Conservation (phyloP, 2,113 vertebrate genomes). For the Electrona antarctica region DNA sequence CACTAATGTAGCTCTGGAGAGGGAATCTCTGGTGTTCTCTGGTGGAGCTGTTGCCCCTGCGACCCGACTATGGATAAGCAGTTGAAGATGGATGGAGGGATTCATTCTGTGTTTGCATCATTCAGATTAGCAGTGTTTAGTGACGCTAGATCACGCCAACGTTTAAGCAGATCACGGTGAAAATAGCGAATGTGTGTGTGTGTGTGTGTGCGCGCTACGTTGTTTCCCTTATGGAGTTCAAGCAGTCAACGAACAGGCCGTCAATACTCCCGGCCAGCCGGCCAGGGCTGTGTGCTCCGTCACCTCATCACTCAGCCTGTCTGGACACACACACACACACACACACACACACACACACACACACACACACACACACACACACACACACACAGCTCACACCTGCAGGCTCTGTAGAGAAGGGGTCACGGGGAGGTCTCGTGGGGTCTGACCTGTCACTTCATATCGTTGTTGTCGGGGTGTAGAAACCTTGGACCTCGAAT, state of each 20-base stretch:
- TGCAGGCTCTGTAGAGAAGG: conserved; percentile 30
- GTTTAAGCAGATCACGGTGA: neutral
- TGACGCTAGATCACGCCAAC: no score
- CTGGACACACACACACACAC: conserved; percentile 33
- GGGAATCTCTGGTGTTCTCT: no score
- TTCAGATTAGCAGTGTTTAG: no score
- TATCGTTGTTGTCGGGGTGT: conserved; percentile 24
- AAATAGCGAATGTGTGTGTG: neutral
- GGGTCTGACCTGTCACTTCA: conserved; percentile 48
- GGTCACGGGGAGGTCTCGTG: conserved; percentile 35
- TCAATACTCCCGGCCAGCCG: conserved; percentile 33
- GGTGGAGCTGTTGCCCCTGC: no score
- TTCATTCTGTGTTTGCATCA: no score
- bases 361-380: neutral
- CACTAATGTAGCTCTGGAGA: no score
- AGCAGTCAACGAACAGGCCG: conserved; percentile 19
- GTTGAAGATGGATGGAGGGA: no score
- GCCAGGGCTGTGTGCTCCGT: conserved; percentile 44
- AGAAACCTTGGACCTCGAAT: no score
- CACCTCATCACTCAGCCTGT: conserved; percentile 73
- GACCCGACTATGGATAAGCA: no score
- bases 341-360: neutral
- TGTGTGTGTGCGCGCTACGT: neutral
- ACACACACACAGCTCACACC: neutral
- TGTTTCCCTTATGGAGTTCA: neutral